Percentiles rank a stretch among this genome's conserved stretches.
Conservation (phyloP, 2,797 vertebrate genomes). For the Rhincodon typus region DNA sequence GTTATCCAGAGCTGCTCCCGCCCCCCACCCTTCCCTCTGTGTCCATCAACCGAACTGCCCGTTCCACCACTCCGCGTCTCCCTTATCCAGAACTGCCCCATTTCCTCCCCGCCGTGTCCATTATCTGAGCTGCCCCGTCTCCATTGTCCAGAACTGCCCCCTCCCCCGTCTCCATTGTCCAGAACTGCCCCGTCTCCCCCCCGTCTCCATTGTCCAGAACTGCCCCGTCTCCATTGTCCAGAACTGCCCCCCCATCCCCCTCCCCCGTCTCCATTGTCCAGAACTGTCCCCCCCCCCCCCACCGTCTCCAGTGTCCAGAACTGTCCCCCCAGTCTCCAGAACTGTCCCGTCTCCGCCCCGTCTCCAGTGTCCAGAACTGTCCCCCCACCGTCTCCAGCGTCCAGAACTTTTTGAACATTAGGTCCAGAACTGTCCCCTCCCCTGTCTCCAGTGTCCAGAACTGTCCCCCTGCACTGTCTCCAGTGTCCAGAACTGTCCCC, state of each 20-base stretch:
- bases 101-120: not conserved
- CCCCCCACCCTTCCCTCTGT: not conserved
- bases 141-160: not conserved
- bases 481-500: too few relatives aligned
- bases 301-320: too few relatives aligned
- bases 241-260: rapidly evolving
- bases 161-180: not conserved
- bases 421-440: rapidly evolving
- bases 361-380: rapidly evolving
- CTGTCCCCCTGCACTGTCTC: not conserved
- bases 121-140: not conserved
- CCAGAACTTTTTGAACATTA: not conserved
- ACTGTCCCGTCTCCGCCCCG: not conserved
- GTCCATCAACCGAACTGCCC: not conserved
- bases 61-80: too few relatives aligned
- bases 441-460: too few relatives aligned
- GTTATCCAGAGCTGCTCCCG: too few relatives aligned
- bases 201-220: too few relatives aligned
- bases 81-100: too few relatives aligned
- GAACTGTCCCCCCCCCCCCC: not conserved
- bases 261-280: too few relatives aligned
- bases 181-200: not conserved
- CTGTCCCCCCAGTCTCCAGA: rapidly evolving
- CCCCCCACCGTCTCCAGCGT: not conserved
- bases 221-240: not conserved